Evolutionary conservation across 2,888 invertebrate species (phyloP).

Genomic region (Stegophylla sp.): DNA sequence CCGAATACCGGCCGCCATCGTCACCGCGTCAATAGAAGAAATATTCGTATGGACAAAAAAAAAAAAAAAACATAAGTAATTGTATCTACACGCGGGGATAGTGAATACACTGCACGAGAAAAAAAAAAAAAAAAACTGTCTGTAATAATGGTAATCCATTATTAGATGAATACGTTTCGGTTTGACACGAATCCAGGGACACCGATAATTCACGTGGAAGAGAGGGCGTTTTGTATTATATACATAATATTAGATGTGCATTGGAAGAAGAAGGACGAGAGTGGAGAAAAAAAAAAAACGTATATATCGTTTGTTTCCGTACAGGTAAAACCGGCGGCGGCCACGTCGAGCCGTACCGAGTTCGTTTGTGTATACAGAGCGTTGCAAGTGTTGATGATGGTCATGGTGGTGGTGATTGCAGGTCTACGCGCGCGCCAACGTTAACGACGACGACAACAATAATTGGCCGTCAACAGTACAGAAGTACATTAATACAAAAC

Average conservation of each 20-base stretch:
- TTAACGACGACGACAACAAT: neutral
- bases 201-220: slow-evolving; percentile 41
- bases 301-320: slow-evolving; percentile 20
- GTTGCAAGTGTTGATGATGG: neutral
- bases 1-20: too few species aligned
- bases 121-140: neutral
- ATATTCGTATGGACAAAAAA: too few species aligned
- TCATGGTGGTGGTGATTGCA: neutral
- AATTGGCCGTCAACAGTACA: neutral
- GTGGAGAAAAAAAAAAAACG: neutral
- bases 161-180: slow-evolving; percentile 45
- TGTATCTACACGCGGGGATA: too few species aligned
- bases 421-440: neutral
- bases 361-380: slow-evolving; percentile 8
- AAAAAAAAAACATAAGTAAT: neutral
- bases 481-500: too few species aligned
- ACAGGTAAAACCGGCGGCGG: slow-evolving; percentile 35
- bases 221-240: slow-evolving; percentile 18
- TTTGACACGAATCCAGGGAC: slow-evolving; percentile 53
- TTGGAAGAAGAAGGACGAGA: slow-evolving; percentile 18
- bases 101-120: neutral
- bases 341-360: neutral
- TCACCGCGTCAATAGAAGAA: too few species aligned
- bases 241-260: neutral
- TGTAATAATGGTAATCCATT: slow-evolving; percentile 35